phyloP scores from a whole-genome alignment of 2,888 invertebrate species.

The Allacma fusca region DNA sequence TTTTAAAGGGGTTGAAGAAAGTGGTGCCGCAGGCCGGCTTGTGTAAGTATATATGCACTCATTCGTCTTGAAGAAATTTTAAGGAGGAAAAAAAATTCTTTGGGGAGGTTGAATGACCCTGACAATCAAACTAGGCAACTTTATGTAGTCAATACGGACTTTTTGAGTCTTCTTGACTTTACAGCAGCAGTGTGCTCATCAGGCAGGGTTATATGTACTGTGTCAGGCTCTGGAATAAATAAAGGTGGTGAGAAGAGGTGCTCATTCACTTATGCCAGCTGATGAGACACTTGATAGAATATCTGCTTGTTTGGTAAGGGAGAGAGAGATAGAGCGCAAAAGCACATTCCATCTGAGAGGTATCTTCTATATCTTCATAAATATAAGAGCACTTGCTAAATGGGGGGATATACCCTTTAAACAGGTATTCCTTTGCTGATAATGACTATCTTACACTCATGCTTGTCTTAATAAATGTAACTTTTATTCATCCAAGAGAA shows the following conservation, averaged over 20 bases:
- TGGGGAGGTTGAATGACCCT: conserved; percentile 51
- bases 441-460: too few relatives aligned
- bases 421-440: too few relatives aligned
- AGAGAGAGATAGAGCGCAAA: neutral
- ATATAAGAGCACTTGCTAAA: too few relatives aligned
- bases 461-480: too few relatives aligned
- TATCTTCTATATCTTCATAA: too few relatives aligned
- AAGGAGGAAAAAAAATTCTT: conserved; percentile 13
- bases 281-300: conserved; percentile 16
- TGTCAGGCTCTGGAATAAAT: neutral
- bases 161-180: too few relatives aligned
- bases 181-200: too few relatives aligned
- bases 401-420: too few relatives aligned
- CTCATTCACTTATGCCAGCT: conserved; percentile 8
- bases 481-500: too few relatives aligned
- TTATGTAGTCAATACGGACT: neutral
- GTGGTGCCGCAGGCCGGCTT: conserved; percentile 16
- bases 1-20: conserved; percentile 16
- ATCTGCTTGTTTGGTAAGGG: neutral
- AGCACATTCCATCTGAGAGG: too few relatives aligned
- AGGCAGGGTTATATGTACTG: too few relatives aligned
- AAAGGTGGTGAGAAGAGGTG: conserved; percentile 3
- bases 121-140: conserved; percentile 46
- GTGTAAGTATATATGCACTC: neutral
- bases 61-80: neutral